Conservation (phyloP, 2,797 vertebrate genomes). For the Tokudaia tokunoshimensis region DNA sequence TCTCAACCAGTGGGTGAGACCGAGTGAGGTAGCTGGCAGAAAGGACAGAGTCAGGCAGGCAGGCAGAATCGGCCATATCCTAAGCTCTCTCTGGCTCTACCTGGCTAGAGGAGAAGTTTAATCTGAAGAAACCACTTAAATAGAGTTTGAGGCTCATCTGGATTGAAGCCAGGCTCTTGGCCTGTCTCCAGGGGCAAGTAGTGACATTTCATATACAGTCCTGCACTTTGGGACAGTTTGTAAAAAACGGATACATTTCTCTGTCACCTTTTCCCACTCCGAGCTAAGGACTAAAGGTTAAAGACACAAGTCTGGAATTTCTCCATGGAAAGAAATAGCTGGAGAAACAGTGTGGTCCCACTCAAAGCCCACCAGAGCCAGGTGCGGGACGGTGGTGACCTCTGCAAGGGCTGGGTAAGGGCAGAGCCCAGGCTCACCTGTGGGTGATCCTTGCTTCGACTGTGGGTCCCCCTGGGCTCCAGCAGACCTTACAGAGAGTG, state of each 20-base stretch:
- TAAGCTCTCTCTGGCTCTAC: background rate
- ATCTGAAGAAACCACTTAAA: background rate
- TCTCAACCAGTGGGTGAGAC: background rate
- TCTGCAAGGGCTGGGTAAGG: accelerated
- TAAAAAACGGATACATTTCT: background rate
- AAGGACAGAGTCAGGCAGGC: background rate
- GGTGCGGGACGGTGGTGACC: background rate
- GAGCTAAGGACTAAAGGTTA: background rate
- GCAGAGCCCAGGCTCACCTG: constrained; percentile 85
- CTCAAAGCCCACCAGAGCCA: background rate
- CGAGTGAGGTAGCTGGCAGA: background rate
- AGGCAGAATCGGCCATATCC: background rate
- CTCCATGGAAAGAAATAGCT: background rate
- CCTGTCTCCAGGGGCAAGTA: background rate
- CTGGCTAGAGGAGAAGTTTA: background rate
- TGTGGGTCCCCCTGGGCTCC: constrained; percentile 94
- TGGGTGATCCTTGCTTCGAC: constrained; percentile 91
- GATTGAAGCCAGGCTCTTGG: background rate
- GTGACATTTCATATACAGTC: background rate
- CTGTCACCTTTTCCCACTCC: background rate
- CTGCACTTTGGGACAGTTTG: background rate
- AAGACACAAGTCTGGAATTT: background rate
- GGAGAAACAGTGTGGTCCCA: background rate
- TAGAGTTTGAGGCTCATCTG: background rate
- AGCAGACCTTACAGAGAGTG: constrained; percentile 92